These are phyloP conservation scores for Erpobdella octoculata DNA, from an alignment of 2,888 invertebrate genomes.

Conservation along the genomic window DNA sequence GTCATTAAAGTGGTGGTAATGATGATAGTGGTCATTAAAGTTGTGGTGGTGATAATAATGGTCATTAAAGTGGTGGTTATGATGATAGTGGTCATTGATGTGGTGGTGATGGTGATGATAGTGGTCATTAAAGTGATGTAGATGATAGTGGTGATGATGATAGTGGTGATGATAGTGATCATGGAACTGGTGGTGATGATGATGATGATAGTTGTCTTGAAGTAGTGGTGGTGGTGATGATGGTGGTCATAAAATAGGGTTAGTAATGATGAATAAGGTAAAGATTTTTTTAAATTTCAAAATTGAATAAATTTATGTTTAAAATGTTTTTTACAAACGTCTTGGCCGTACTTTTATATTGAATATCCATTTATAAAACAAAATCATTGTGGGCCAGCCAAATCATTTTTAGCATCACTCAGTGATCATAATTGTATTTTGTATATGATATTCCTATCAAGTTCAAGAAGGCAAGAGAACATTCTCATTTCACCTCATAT, in stretches of 20 bases:
- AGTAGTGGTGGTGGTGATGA: neutral
- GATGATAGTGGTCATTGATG: neutral
- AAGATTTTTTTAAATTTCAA: too few relatives aligned
- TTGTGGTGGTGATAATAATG: slow-evolving; percentile 2
- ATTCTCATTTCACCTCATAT: too few relatives aligned
- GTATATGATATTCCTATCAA: too few relatives aligned
- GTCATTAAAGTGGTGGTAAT: neutral
- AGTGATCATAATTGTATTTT: too few relatives aligned
- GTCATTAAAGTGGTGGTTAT: neutral
- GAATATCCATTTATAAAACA: too few relatives aligned
- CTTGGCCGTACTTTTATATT: too few relatives aligned
- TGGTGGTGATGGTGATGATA: neutral
- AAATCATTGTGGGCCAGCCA: too few relatives aligned
- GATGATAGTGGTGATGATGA: slow-evolving; percentile 13
- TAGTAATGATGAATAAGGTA: too few relatives aligned
- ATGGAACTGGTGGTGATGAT: neutral
- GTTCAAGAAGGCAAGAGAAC: too few relatives aligned
- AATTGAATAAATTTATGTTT: too few relatives aligned
- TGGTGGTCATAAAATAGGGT: neutral
- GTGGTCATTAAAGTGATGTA: neutral
- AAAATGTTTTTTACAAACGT: too few relatives aligned
- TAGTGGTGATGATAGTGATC: neutral
- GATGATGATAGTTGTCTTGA: slow-evolving; percentile 3
- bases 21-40: slow-evolving; percentile 10
- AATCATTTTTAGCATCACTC: too few relatives aligned